Conservation (phyloP, 2,888 invertebrate genomes). For the Allolobophora icterica region DNA sequence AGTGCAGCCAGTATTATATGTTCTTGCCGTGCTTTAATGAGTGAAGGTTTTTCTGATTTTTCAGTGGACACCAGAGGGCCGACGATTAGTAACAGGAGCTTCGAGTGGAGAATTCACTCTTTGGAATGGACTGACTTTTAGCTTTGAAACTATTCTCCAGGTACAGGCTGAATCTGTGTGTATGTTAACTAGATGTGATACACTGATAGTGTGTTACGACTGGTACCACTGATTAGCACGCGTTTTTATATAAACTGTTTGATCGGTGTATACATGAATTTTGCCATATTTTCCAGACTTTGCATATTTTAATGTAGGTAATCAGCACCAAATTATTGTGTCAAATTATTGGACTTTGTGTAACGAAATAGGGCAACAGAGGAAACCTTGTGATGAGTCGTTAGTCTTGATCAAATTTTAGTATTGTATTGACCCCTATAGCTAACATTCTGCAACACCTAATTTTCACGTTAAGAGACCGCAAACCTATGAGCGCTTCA, state of each 20-base stretch:
- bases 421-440: too few species aligned
- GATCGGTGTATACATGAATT: not conserved
- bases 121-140: slow-evolving; percentile 99
- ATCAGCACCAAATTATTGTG: too few species aligned
- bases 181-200: not conserved
- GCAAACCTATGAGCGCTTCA: too few species aligned
- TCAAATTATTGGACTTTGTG: too few species aligned
- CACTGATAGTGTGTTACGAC: not conserved
- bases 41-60: not conserved
- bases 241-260: not conserved
- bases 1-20: too few species aligned
- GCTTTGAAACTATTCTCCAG: slow-evolving; percentile 99
- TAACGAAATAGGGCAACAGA: too few species aligned
- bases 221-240: not conserved
- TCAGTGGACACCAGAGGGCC: slow-evolving; percentile 96
- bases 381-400: too few species aligned
- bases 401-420: too few species aligned
- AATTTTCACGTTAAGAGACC: too few species aligned
- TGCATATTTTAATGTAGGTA: too few species aligned
- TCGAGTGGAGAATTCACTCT: slow-evolving; percentile 99
- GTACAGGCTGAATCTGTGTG: slow-evolving; percentile 67
- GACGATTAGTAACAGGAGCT: slow-evolving; percentile 95
- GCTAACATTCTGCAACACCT: too few species aligned
- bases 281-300: not conserved
- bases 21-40: not conserved